Conservation (phyloP, 1,140 invertebrate species). For the Drosophila prosaltans region DNA sequence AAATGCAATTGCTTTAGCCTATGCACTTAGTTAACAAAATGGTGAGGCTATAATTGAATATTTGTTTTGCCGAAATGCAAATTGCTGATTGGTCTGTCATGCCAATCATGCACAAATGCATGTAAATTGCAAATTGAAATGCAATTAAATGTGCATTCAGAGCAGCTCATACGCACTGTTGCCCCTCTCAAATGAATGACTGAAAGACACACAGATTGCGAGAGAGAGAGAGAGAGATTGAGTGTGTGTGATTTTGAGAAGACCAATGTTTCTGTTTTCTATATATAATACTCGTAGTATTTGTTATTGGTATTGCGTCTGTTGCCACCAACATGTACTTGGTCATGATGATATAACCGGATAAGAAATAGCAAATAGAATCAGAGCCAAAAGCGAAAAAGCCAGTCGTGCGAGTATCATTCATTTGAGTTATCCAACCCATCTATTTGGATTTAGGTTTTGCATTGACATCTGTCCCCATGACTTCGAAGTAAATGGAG, state of each 20-base stretch:
- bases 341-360: conserved; percentile 16
- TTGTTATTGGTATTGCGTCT: conserved; percentile 12
- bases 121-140: conserved; percentile 55
- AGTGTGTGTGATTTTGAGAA: background rate
- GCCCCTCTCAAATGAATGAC: conserved; percentile 25
- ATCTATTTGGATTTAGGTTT: conserved; percentile 46
- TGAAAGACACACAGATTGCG: conserved; percentile 11
- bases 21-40: conserved; percentile 38
- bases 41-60: conserved; percentile 49
- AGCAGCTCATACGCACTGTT: conserved; percentile 74
- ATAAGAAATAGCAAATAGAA: conserved; percentile 24
- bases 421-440: conserved; percentile 31
- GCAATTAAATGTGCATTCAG: conserved; percentile 68
- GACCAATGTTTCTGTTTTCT: no score
- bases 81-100: conserved; percentile 17
- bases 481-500: conserved; percentile 47
- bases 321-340: conserved; percentile 24
- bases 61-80: conserved; percentile 11
- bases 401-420: conserved; percentile 50
- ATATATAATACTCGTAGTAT: no score
- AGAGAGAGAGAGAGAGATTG: conserved; percentile 5
- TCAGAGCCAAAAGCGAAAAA: conserved; percentile 50
- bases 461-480: conserved; percentile 60
- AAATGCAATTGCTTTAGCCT: conserved; percentile 14
- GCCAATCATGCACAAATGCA: conserved; percentile 44